phyloP scores from a whole-genome alignment of 2,797 vertebrate species.

The Enteromius unitaeniatus region DNA sequence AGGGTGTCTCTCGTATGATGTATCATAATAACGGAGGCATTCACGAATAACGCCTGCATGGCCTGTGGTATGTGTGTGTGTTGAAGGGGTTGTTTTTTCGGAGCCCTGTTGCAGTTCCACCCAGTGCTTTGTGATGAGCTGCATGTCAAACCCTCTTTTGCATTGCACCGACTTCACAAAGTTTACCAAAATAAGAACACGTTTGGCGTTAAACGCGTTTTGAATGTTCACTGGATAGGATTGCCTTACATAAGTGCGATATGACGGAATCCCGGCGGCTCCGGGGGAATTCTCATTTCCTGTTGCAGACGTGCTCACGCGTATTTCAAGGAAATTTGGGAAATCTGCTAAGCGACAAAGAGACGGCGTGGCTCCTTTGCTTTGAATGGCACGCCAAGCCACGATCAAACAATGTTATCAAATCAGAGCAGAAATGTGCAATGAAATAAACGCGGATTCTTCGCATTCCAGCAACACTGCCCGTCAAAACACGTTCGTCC shows the following conservation, averaged over 20 bases:
- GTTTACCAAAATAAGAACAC: background rate
- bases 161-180: constrained; percentile 18
- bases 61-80: background rate
- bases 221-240: background rate
- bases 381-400: constrained; percentile 2
- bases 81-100: constrained; percentile 16
- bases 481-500: constrained; percentile 28
- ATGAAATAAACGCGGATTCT: background rate
- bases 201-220: background rate
- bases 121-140: constrained; percentile 62
- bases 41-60: background rate
- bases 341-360: background rate
- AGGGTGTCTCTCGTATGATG: background rate
- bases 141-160: constrained; percentile 51
- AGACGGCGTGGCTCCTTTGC: background rate
- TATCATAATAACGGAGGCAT: background rate
- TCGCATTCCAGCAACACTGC: background rate
- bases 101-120: constrained; percentile 59
- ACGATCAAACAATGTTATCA: constrained; percentile 21
- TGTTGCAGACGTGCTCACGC: constrained; percentile 33
- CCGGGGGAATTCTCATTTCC: constrained; percentile 49
- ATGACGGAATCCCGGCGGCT: constrained; percentile 38
- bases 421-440: constrained; percentile 8
- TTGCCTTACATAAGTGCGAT: constrained; percentile 14
- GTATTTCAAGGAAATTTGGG: background rate